These are phyloP conservation scores for Drosophila prosaltans DNA, from an alignment of 1,140 invertebrate genomes.

Conservation along the genomic window DNA sequence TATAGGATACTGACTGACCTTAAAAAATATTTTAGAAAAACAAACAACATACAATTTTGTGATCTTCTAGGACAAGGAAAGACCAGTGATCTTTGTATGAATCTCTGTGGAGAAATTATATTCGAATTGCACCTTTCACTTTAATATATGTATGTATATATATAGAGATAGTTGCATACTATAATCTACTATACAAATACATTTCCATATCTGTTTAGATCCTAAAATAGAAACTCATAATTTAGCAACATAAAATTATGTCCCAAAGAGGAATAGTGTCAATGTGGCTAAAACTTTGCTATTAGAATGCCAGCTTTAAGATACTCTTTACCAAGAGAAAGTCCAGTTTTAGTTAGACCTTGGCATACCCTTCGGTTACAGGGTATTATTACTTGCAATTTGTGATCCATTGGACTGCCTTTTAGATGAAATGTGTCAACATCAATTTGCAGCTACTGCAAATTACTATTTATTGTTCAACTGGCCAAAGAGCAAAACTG, in stretches of 20 bases:
- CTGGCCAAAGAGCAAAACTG: conserved; percentile 18
- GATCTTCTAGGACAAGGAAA: too few species aligned
- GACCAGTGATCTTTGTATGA: background rate
- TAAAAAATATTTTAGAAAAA: too few species aligned
- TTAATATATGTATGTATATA: too few species aligned
- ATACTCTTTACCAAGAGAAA: background rate
- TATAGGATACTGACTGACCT: background rate
- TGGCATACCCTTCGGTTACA: background rate
- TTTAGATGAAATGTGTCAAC: conserved; percentile 70
- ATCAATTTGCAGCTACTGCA: conserved; percentile 64
- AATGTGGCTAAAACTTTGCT: background rate
- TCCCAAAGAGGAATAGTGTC: background rate
- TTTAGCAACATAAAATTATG: background rate
- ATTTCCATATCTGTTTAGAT: background rate
- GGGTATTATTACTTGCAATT: conserved; percentile 2
- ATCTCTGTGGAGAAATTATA: background rate
- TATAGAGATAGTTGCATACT: background rate
- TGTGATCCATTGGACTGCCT: conserved; percentile 41
- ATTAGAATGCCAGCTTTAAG: background rate
- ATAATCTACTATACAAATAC: background rate
- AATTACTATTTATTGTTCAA: conserved; percentile 74
- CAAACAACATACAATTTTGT: too few species aligned
- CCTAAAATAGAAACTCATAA: conserved; percentile 2
- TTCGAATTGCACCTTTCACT: background rate
- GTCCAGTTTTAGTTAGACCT: background rate